Evolutionary conservation across 2,797 vertebrate genomes (phyloP), one percentile per base, ranked within the genome.

Genomic region (Siniperca obscura): DNA sequence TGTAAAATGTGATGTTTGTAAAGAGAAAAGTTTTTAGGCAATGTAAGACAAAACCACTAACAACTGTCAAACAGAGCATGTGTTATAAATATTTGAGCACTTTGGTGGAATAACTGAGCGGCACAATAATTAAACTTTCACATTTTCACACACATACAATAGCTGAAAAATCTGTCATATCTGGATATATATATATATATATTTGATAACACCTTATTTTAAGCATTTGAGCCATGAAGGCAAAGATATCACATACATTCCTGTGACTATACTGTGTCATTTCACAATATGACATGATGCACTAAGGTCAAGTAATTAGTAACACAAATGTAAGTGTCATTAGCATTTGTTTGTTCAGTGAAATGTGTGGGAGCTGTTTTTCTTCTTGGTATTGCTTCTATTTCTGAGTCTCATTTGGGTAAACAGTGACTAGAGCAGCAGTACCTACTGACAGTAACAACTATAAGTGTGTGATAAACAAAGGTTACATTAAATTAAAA

Each of bases 341-440:
- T 27, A 10, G 12, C 13, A 42, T 21, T 66, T 2, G 5, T 67
- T 59, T 55, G 7, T 67, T 64, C 38, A 53, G 11, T 67, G 53
- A 76, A 44, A 13, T 70, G 48, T 25, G 56, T 46, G 34, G 55
- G 55, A 60, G 11, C 10, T 52, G 40, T 69, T 83, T 80, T 84
- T 53, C 66, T 75, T 89, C 73, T 76, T 74, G 48, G 27, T 80
- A 13, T 30, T 79, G 56, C 36, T 62, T 81, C 40, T 59, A 56
- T 48, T 30, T 80, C n/a, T 52, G 27, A 64, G 10, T 34, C 12
- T 70, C 7, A 25, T 5, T 52, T 19, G 0, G 1, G 2, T 42
- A 25, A 66, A 44, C 30, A 40, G 8, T 55, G 27, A 44, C 30
- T 27, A 70, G 6, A 40, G 46, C n/a, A 64, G 22, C 19, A 40